Percentiles rank a stretch among this genome's conserved stretches.
These are phyloP conservation scores for Lepidochitona cinerea DNA, from an alignment of 2,888 invertebrate genomes.

Conservation along the genomic window DNA sequence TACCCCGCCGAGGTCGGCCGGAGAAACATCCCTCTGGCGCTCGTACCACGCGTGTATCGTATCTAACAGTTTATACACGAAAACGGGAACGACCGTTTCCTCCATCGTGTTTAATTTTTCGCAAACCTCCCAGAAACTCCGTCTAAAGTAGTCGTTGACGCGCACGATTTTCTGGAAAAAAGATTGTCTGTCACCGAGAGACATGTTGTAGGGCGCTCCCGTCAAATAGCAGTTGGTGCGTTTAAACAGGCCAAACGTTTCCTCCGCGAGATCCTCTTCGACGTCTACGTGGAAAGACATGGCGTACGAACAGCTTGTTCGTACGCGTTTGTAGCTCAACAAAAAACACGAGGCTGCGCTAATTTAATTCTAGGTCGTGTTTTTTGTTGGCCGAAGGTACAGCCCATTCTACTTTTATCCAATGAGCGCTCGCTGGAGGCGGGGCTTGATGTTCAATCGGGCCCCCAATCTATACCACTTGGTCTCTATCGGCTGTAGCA, in stretches of 20 bases:
- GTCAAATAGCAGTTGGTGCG: not conserved
- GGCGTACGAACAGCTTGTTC: too few species aligned
- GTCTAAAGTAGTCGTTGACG: not conserved
- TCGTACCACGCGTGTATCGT: not conserved
- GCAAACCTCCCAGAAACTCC: not conserved
- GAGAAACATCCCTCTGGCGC: not conserved
- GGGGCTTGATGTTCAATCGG: not conserved
- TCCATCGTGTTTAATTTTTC: not conserved
- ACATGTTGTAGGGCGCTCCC: not conserved
- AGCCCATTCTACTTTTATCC: not conserved
- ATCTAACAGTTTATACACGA: not conserved
- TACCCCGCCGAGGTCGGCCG: not conserved
- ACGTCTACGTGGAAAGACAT: not conserved
- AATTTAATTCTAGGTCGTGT: conserved; percentile 1
- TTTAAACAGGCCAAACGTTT: not conserved
- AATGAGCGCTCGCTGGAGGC: not conserved
- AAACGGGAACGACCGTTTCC: not conserved
- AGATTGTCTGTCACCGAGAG: not conserved
- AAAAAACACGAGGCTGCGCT: not conserved
- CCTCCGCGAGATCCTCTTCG: not conserved
- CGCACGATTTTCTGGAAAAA: not conserved
- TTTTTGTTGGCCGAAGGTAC: not conserved
- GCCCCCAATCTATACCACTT: not conserved
- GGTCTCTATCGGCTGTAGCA: not conserved
- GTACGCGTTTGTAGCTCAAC: not conserved